Base-by-base conservation (phyloP, 2,113 vertebrate species). In the Zosterops lateralis region DNA sequence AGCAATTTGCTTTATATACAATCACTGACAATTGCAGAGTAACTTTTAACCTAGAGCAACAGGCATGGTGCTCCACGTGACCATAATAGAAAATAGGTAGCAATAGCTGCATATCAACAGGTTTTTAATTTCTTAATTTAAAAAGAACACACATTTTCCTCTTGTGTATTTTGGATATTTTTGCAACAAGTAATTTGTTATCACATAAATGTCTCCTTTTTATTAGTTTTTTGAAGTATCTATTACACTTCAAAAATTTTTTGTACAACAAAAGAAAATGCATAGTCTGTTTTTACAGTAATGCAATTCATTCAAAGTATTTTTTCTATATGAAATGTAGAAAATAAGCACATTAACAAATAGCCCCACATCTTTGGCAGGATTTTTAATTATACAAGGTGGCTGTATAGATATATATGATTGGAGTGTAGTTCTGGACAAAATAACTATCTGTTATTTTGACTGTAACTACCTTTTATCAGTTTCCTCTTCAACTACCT, bases 281-380 rank as follows among this genome's bases (percentile, higher is more conserved):
- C 13, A n/a, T 62, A 58, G 62, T 77, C 19, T 53, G 28, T 60
- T 64, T 65, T 91, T 84, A 51, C 40, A 65, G 1, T 40, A 53
- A 7, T 60, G 4, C 10, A 56, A 56, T 2, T 64, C 4, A 47
- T 83, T 67, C 25, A 50, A 67, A 17, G 24, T 19, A 22, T 14
- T 19, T 76, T 71, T 83, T 40, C 25, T 54, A 3, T 61, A 26
- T 22, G 19, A 57, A 74, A 62, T 48, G 1, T 29, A 45, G 38
- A 73, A 50, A 76, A 14, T 2, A 72, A 53, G 12, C 13, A 72
- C 54, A 50, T 2, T 11, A 62, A 71, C 8, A 62, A 78, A 12
- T 34, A 1, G 1, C 2, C 5, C 2, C 12, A 17, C 6, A 38
- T 61, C 19, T 72, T 50, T 38, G 10, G 12, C 14, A 44, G 32